Conservation (phyloP, 2,888 invertebrate species). For the Melangyna quadrimaculata region DNA sequence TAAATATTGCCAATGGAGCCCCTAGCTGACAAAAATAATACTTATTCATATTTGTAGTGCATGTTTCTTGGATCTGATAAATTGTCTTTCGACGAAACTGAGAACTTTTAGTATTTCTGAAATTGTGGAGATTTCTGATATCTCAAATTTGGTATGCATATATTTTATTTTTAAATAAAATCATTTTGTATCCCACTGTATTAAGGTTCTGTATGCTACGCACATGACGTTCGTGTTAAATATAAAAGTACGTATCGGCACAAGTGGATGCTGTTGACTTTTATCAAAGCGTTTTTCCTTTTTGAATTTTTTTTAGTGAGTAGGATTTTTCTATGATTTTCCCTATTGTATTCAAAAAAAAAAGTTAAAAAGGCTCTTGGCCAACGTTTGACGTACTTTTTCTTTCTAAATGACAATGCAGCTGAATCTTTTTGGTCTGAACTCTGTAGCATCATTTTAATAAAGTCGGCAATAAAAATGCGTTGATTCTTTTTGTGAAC, state of each 20-base stretch:
- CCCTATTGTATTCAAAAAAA: slow-evolving; percentile 2
- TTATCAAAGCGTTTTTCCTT: neutral
- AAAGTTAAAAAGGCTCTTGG: slow-evolving; percentile 24
- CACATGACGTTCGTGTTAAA: slow-evolving; percentile 50
- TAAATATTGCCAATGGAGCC: too few species aligned
- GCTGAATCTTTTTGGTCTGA: neutral
- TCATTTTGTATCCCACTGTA: neutral
- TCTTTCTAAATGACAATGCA: slow-evolving; percentile 23
- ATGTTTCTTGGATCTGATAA: too few species aligned
- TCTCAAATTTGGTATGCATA: too few species aligned
- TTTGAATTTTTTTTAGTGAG: neutral
- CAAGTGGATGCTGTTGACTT: slow-evolving; percentile 29
- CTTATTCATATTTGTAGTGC: too few species aligned
- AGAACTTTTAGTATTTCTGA: neutral
- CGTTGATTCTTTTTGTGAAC: slow-evolving; percentile 19
- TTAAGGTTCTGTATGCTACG: slow-evolving; percentile 1
- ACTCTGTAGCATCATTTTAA: slow-evolving; percentile 22
- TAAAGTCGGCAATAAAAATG: slow-evolving; percentile 9
- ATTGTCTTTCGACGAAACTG: too few species aligned
- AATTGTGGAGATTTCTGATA: too few species aligned
- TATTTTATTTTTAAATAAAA: neutral
- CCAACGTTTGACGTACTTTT: slow-evolving; percentile 27
- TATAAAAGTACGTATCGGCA: neutral
- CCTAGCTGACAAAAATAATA: too few species aligned
- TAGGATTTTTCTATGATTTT: neutral